Percentiles rank a stretch among this genome's conserved stretches.
Evolutionary conservation across 2,113 vertebrate genomes (phyloP).

Genomic region (Strix uralensis): DNA sequence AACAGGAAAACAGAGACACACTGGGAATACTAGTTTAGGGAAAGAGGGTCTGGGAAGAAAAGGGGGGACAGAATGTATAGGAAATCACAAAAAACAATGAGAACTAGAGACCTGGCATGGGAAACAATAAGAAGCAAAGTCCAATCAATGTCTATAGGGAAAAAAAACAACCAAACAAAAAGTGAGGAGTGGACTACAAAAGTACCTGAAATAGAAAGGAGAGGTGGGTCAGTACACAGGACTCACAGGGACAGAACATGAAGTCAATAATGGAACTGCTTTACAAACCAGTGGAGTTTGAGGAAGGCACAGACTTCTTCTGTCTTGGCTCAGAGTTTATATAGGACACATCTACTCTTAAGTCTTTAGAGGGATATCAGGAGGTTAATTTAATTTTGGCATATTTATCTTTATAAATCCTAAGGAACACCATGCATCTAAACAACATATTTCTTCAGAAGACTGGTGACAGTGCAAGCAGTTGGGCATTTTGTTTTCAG

Average conservation of each 20-base stretch:
- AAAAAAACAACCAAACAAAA: not conserved
- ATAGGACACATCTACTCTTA: not conserved
- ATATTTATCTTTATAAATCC: not conserved
- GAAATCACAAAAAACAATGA: not conserved
- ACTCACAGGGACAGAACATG: not conserved
- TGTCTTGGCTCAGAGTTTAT: not conserved
- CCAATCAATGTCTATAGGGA: not conserved
- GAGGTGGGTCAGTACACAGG: rapidly evolving
- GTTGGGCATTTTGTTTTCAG: not conserved
- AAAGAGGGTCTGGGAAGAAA: not conserved
- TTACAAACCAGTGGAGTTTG: not conserved
- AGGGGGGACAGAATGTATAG: rapidly evolving
- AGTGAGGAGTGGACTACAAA: not conserved
- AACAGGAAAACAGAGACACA: not conserved
- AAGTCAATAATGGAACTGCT: not conserved
- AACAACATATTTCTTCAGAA: not conserved
- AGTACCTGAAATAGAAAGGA: not conserved
- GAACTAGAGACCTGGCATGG: not conserved
- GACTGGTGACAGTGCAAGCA: not conserved
- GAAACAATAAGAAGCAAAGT: not conserved
- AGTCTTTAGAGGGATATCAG: not conserved
- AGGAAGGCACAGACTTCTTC: not conserved
- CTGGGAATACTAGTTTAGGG: not conserved
- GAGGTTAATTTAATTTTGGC: not conserved
- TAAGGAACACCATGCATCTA: not conserved